Evolutionary conservation across 2,113 vertebrate genomes (phyloP).

Genomic region (Oostethus manadensis): DNA sequence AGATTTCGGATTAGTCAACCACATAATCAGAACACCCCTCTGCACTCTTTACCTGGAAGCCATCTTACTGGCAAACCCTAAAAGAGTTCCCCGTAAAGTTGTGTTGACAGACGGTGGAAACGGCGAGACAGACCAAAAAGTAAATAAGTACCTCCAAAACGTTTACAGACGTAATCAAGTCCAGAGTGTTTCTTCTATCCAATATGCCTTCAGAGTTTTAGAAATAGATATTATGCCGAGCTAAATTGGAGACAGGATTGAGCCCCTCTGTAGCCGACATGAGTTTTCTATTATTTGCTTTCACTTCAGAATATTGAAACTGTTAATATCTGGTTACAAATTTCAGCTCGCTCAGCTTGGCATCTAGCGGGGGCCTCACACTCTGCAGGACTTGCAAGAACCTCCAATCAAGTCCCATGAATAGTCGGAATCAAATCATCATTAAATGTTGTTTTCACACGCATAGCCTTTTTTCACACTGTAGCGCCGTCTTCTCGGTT

Average conservation of each 20-base stretch:
- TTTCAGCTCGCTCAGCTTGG: slow-evolving; percentile 58
- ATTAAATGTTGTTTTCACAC: slow-evolving; percentile 49
- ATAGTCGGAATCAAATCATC: slow-evolving; percentile 54
- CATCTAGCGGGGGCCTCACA: slow-evolving; percentile 45
- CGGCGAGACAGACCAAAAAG: slow-evolving; percentile 57
- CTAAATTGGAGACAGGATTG: slow-evolving; percentile 73
- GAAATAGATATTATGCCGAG: slow-evolving; percentile 69
- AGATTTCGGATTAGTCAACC: slow-evolving; percentile 55
- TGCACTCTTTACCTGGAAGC: slow-evolving; percentile 48
- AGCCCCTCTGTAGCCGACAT: slow-evolving; percentile 58
- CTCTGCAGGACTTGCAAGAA: slow-evolving; percentile 48
- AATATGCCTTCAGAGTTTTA: slow-evolving; percentile 64
- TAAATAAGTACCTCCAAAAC: slow-evolving; percentile 66
- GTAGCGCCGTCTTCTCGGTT: slow-evolving; percentile 19
- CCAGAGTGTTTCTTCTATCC: slow-evolving; percentile 65
- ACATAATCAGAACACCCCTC: slow-evolving; percentile 54
- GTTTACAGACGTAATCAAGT: slow-evolving; percentile 71
- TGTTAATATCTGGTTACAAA: slow-evolving; percentile 73
- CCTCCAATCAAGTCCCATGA: slow-evolving; percentile 49
- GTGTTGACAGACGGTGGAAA: slow-evolving; percentile 67
- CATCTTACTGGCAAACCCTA: slow-evolving; percentile 45
- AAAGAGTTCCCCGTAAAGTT: slow-evolving; percentile 55
- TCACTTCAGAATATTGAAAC: slow-evolving; percentile 66
- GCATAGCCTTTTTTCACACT: slow-evolving; percentile 24
- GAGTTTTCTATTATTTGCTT: slow-evolving; percentile 73